Conservation (phyloP, 1,140 invertebrate species). For the Drosophila pandora region DNA sequence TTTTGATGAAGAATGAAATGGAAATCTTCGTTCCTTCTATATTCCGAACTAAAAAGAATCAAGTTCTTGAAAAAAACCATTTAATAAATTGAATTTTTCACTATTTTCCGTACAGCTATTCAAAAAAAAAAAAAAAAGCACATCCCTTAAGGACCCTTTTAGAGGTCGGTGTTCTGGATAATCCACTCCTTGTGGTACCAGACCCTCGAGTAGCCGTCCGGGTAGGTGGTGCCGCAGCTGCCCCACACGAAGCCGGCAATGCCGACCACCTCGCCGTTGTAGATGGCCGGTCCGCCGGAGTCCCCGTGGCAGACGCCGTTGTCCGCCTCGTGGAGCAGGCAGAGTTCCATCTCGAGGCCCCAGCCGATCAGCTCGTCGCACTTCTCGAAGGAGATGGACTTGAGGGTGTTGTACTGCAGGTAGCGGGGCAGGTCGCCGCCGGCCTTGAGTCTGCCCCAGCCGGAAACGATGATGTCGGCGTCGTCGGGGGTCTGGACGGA, state of each 20-base stretch:
- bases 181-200: constrained; percentile 84
- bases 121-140: too few species aligned
- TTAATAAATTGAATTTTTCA: too few species aligned
- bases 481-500: constrained; percentile 59
- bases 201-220: constrained; percentile 86
- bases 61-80: too few species aligned
- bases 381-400: constrained; percentile 32
- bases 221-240: constrained; percentile 67
- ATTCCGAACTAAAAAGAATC: too few species aligned
- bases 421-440: constrained; percentile 60
- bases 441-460: constrained; percentile 84
- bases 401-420: constrained; percentile 63
- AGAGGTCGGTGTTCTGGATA: constrained; percentile 26
- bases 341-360: constrained; percentile 45
- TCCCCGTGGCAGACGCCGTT: constrained; percentile 72
- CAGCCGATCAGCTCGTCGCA: constrained; percentile 46
- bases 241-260: constrained; percentile 64
- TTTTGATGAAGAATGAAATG: too few species aligned
- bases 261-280: constrained; percentile 68
- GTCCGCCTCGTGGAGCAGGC: constrained; percentile 51
- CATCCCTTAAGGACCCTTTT: neutral
- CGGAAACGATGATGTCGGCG: constrained; percentile 77
- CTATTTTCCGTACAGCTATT: too few species aligned
- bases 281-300: constrained; percentile 71
- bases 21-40: too few species aligned